phyloP scores from a whole-genome alignment of 2,113 vertebrate species.

The Nipponia nippon region DNA sequence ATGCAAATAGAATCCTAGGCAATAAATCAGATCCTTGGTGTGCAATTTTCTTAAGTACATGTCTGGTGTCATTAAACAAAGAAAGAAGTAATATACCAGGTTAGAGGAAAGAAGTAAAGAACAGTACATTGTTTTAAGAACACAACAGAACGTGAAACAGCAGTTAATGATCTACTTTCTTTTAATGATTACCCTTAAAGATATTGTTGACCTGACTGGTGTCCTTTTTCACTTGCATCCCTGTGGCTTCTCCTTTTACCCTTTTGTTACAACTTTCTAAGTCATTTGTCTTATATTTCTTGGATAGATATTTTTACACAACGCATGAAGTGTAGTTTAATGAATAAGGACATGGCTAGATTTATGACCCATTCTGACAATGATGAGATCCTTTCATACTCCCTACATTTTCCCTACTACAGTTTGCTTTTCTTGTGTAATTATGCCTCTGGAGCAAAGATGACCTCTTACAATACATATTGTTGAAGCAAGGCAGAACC shows the following conservation, averaged over 20 bases:
- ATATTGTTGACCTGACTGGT: not conserved
- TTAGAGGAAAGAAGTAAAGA: slow-evolving; percentile 24
- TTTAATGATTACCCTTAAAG: not conserved
- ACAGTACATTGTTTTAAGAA: not conserved
- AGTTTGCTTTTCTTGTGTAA: not conserved
- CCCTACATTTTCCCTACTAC: not conserved
- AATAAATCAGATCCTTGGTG: slow-evolving; percentile 43
- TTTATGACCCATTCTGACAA: not conserved
- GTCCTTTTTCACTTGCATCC: not conserved
- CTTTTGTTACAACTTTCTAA: not conserved
- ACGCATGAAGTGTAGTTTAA: not conserved
- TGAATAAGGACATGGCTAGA: not conserved
- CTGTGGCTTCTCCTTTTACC: not conserved
- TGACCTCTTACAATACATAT: not conserved
- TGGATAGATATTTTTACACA: not conserved
- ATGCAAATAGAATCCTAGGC: not conserved
- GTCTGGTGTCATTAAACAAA: slow-evolving; percentile 51
- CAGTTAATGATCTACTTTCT: not conserved
- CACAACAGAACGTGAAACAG: not conserved
- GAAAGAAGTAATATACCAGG: slow-evolving; percentile 2
- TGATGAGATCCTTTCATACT: not conserved
- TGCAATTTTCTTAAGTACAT: slow-evolving; percentile 38
- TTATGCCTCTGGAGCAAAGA: not conserved
- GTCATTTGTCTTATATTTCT: not conserved
- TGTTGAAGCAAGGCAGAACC: not conserved